Conservation (phyloP, 1,140 invertebrate species). For the Pseudomyrmex pallidus region DNA sequence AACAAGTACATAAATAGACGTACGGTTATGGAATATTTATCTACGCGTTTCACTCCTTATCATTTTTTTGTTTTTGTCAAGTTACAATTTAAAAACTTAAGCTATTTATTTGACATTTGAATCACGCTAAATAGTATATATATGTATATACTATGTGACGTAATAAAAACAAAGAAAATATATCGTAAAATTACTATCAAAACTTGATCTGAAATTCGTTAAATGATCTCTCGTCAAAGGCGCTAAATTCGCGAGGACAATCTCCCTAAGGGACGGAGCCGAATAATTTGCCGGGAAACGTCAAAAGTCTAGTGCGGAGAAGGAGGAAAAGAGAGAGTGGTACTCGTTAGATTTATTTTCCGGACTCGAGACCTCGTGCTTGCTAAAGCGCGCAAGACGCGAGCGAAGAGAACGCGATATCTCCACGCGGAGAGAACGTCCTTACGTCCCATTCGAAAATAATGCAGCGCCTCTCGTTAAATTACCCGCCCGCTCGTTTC, state of each 20-base stretch:
- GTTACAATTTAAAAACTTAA: too few relatives aligned
- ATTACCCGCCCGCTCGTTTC: slow-evolving; percentile 47
- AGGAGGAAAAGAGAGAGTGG: too few relatives aligned
- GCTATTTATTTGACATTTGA: too few relatives aligned
- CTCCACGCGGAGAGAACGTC: slow-evolving; percentile 31
- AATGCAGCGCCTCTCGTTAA: slow-evolving; percentile 56
- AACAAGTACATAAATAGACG: neutral
- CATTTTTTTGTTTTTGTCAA: neutral
- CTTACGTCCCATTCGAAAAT: slow-evolving; percentile 57
- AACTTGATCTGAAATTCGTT: neutral
- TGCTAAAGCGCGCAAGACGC: slow-evolving; percentile 33
- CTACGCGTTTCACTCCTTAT: neutral
- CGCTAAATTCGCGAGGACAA: neutral
- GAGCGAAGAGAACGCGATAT: slow-evolving; percentile 6
- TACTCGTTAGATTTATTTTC: slow-evolving; percentile 45
- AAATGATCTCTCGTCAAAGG: neutral
- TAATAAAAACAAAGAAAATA: neutral
- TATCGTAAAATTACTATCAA: neutral
- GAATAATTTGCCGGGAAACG: slow-evolving; percentile 17
- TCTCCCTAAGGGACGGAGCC: neutral
- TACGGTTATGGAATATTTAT: neutral
- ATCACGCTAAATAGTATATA: too few relatives aligned
- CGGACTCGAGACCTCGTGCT: slow-evolving; percentile 10
- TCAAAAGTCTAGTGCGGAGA: too few relatives aligned
- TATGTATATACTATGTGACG: too few relatives aligned